Evolutionary conservation across 1,140 invertebrate species (phyloP).

Genomic region (Rhopalosiphum padi): DNA sequence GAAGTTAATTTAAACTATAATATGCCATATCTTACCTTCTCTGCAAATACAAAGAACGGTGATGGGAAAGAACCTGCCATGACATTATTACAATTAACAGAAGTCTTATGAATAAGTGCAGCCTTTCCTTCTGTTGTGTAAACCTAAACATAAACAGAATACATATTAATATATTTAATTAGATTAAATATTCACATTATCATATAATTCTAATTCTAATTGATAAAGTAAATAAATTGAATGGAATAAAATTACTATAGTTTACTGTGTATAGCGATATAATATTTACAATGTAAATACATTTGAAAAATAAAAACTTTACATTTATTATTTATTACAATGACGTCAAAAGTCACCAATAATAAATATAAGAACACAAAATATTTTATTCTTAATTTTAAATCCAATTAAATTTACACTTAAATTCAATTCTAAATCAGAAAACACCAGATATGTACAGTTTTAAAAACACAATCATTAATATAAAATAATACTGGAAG

Average conservation of each 20-base stretch:
- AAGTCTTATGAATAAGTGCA: conserved; percentile 95
- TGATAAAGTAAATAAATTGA: not conserved
- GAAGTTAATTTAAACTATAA: not conserved
- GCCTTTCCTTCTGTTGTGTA: conserved; percentile 93
- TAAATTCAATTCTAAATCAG: not conserved
- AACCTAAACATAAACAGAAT: conserved; percentile 68
- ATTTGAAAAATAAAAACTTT: not conserved
- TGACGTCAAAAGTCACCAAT: not conserved
- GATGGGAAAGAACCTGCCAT: conserved; percentile 83
- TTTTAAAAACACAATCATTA: not conserved
- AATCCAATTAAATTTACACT: not conserved
- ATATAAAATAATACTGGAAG: not conserved
- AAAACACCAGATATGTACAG: not conserved
- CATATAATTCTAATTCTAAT: not conserved
- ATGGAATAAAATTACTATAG: not conserved
- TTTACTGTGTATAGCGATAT: not conserved
- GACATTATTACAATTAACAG: conserved; percentile 90
- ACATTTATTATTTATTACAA: not conserved
- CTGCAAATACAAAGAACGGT: conserved; percentile 97
- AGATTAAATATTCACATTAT: not conserved
- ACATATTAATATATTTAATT: not conserved
- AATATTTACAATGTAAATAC: not conserved
- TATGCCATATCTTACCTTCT: conserved; percentile 74
- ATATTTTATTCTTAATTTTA: not conserved
- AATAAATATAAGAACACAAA: not conserved